Percentiles rank a stretch among this genome's conserved stretches.
Conservation (phyloP, 2,113 vertebrate species). For the Notothenia rossii region DNA sequence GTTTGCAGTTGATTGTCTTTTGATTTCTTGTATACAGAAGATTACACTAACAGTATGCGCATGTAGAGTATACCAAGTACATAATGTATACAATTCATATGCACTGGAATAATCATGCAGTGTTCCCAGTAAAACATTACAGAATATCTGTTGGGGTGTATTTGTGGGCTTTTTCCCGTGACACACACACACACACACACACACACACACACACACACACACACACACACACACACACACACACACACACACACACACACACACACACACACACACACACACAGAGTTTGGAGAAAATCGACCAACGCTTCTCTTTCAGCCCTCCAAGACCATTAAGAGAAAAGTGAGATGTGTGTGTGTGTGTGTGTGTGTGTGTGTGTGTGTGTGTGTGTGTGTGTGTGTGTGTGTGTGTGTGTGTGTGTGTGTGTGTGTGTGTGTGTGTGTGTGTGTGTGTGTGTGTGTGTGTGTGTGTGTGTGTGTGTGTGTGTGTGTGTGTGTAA, state of each 20-base stretch:
- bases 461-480: neutral
- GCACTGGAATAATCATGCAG: too few relatives aligned
- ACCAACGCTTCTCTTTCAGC: constrained; percentile 25
- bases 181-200: neutral
- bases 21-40: too few relatives aligned
- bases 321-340: constrained; percentile 33
- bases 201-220: neutral
- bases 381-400: too few relatives aligned
- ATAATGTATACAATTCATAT: too few relatives aligned
- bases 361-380: too few relatives aligned
- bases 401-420: neutral
- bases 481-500: neutral
- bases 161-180: neutral
- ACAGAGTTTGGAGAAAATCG: constrained; percentile 11
- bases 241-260: neutral
- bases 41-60: too few relatives aligned
- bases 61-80: too few relatives aligned
- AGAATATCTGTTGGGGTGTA: too few relatives aligned
- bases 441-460: neutral
- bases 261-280: too few relatives aligned
- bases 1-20: too few relatives aligned
- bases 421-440: neutral
- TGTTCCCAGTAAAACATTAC: too few relatives aligned
- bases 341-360: too few relatives aligned
- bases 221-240: neutral